These are phyloP conservation scores for Eristalis tenax DNA, from an alignment of 2,888 invertebrate species.

Conservation along the genomic window DNA sequence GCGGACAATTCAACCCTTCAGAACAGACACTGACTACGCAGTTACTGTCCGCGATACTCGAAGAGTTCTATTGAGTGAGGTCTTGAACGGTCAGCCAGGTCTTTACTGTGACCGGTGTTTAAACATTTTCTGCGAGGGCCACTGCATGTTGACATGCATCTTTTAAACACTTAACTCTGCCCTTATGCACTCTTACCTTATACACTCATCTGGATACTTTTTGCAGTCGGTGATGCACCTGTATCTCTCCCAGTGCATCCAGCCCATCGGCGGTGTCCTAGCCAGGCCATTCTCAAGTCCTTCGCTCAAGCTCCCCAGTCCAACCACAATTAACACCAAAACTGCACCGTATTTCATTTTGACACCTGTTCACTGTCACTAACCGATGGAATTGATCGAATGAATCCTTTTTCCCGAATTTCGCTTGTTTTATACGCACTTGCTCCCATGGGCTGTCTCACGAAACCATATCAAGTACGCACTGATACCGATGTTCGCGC, in stretches of 20 bases:
- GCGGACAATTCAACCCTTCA: too few species aligned
- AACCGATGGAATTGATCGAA: slow-evolving; percentile 36
- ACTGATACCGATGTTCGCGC: slow-evolving; percentile 31
- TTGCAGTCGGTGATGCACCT: slow-evolving; percentile 85
- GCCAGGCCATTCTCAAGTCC: slow-evolving; percentile 84
- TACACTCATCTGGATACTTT: slow-evolving; percentile 84
- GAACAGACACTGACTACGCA: too few species aligned
- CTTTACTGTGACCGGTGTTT: too few species aligned
- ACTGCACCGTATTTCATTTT: slow-evolving; percentile 42
- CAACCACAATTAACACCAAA: slow-evolving; percentile 22
- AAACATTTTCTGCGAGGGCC: too few species aligned
- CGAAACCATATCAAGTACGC: slow-evolving; percentile 16
- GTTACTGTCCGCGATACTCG: too few species aligned
- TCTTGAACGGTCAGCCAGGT: too few species aligned
- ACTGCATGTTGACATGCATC: too few species aligned
- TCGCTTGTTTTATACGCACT: slow-evolving; percentile 49
- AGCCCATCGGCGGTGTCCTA: slow-evolving; percentile 86
- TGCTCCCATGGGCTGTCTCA: not conserved
- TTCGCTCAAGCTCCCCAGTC: not conserved
- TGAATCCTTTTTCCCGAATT: slow-evolving; percentile 45
- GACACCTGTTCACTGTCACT: slow-evolving; percentile 32
- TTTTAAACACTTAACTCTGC: not conserved
- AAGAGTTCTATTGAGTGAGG: too few species aligned
- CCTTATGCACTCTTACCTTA: slow-evolving; percentile 82
- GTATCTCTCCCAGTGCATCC: slow-evolving; percentile 86